A percentile compares a stretch with the other conserved stretches of the same genome.
phyloP scores from a whole-genome alignment of 2,888 invertebrate genomes.

The Vannuccia rotundouncinata region DNA sequence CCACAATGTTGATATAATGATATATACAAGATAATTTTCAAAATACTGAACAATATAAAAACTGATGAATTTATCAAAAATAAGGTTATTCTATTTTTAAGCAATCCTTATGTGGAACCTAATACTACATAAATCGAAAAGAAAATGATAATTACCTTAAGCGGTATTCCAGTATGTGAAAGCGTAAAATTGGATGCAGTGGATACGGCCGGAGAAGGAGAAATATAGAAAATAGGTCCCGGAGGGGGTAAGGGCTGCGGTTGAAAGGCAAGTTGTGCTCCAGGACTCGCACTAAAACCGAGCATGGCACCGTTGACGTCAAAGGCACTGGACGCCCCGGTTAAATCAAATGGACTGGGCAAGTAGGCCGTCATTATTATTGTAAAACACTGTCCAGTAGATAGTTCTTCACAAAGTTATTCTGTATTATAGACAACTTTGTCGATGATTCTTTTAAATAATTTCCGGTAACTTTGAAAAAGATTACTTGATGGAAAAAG shows the following conservation, averaged over 20 bases:
- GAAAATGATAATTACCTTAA: slow-evolving; percentile 14
- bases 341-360: slow-evolving; percentile 11
- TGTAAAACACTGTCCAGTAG: neutral
- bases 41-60: too few relatives aligned
- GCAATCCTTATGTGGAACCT: too few relatives aligned
- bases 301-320: slow-evolving; percentile 12
- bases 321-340: slow-evolving; percentile 5
- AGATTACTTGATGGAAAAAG: neutral
- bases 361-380: slow-evolving; percentile 4
- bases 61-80: too few relatives aligned
- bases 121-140: too few relatives aligned
- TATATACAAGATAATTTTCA: too few relatives aligned
- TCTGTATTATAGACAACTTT: neutral
- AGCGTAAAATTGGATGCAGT: slow-evolving; percentile 8
- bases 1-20: too few relatives aligned
- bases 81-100: too few relatives aligned
- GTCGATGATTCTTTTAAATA: too few relatives aligned
- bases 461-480: neutral
- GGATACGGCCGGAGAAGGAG: neutral
- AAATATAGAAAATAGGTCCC: slow-evolving; percentile 6
- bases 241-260: neutral
- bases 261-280: neutral
- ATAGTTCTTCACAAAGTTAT: neutral
- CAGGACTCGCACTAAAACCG: neutral
- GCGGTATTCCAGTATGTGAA: neutral